Base-by-base conservation (phyloP, 2,113 vertebrate genomes). In the Montifringilla adamsi region DNA sequence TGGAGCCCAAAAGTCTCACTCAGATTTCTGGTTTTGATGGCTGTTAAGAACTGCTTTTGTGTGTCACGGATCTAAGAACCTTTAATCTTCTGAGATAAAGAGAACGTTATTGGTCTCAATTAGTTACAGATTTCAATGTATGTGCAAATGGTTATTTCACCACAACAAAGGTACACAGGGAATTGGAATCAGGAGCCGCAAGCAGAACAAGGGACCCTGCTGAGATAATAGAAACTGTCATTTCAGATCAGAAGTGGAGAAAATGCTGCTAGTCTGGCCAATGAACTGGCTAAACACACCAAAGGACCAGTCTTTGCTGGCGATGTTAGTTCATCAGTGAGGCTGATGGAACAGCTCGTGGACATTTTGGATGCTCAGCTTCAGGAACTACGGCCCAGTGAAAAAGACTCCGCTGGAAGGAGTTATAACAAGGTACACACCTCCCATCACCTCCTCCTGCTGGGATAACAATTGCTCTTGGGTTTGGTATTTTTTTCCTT, bases 361-460 rank as follows among this genome's bases (percentile, higher is more conserved):
- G 99, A 99, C 96, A 99, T 99, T 96, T 97, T 99, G 87, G 99
- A 99, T 59, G 99, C 99, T 56, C 99, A 99, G 95, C 98, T 99
- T 77, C 99, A 99, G 96, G 99, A 99, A 26, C 96, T 99, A 82
- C 97, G 98, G 44, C 99, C 99, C 67, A 99, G 98, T 59, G 99
- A 99, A 96, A 99, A 99, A 80, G 98, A 98, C 90, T 98, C 98
- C 1, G 98, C 99, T 43, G 99, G 99, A 82, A 98, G 99, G 96
- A 99, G 99, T 97, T 99, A 99, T 96, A 99, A 99, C 98, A 99
- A 99, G 99, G 99, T 99, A 98, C 79, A 52, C n/a, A 72, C 15
- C 62, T 96, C 69, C 35, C 17, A 5, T 80, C 82, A n/a, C n/a
- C 67, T 88, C n/a, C 39, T 73, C 37, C 78, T 80, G 60, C 93